phyloP scores from a whole-genome alignment of 2,888 invertebrate species.

The Thelaira solivaga region DNA sequence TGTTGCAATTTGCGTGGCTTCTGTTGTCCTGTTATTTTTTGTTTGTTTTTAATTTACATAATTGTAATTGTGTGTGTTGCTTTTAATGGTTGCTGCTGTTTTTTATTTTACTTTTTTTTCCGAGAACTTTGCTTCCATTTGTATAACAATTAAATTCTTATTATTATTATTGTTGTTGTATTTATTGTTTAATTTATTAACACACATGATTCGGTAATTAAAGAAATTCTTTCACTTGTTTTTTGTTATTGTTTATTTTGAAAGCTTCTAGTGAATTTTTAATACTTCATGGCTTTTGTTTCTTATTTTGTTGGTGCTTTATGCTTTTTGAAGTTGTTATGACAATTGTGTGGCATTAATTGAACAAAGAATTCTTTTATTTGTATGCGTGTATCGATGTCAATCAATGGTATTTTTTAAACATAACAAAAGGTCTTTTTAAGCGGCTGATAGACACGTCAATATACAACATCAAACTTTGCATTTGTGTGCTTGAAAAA shows the following conservation, averaged over 20 bases:
- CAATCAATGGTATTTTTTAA: not conserved
- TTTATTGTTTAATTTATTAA: slow-evolving; percentile 65
- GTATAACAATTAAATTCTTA: slow-evolving; percentile 6
- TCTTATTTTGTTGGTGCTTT: not conserved
- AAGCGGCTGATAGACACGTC: too few relatives aligned
- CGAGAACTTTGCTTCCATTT: not conserved
- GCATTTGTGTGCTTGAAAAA: too few relatives aligned
- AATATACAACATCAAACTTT: too few relatives aligned
- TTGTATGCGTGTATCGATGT: not conserved
- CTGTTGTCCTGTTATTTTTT: too few relatives aligned
- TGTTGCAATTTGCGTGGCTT: too few relatives aligned
- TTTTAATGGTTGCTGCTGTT: too few relatives aligned
- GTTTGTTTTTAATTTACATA: not conserved
- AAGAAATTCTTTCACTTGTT: slow-evolving; percentile 1
- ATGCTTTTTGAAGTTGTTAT: slow-evolving; percentile 3
- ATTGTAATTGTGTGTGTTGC: not conserved
- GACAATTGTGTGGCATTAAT: slow-evolving; percentile 1
- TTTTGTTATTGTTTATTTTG: too few relatives aligned
- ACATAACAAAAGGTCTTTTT: too few relatives aligned
- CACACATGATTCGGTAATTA: slow-evolving; percentile 49
- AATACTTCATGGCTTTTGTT: too few relatives aligned
- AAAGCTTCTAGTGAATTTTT: too few relatives aligned
- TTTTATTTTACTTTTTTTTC: not conserved
- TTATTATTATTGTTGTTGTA: not conserved
- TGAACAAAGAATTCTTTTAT: not conserved